Base-by-base conservation (phyloP, 2,113 vertebrate species). In the Cricetomys ansorgei region DNA sequence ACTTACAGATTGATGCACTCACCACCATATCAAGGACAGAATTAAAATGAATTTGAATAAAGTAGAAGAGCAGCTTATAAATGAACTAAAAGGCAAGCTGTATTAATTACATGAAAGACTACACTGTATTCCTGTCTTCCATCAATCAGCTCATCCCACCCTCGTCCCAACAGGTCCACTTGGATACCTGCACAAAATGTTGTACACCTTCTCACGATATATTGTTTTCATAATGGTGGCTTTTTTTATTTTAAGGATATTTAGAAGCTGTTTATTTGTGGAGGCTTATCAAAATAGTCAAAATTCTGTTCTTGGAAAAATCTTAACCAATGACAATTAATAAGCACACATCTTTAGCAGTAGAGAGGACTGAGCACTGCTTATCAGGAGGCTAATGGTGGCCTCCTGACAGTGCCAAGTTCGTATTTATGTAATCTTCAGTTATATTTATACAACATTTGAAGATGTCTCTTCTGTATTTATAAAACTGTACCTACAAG, bases 31-130 rank as follows among this genome's bases (percentile, higher is more conserved):
- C 59, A 53, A 88, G 50, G 55, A 90, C 37, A 89, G 70, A 84
- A 93, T n/a, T 81, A 96, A 96, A 96, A 88, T 16, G 8, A 7
- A 57, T 15, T 57, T 31, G 55, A 81, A 80, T 21, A 79, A 88
- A 75, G 43, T 3, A 70, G 25, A 95, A 92, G 77, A 83, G 3
- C 29, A 25, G 7, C 7, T 88, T 83, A 65, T 7, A 93, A 95
- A 76, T 13, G 72, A 50, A 75, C 37, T 77, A 85, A 88, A 77
- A 84, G 19, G 73, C 31, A 86, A 77, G 16, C 37, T 72, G 57
- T 59, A 34, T 69, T 92, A 59, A 34, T 69, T 92, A 59, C 5
- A 53, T 4, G 76, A 85, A 88, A n/a, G 45, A 53, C 34, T 89
- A 19, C 13, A 12, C 59, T 16, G 7, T 15, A 40, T 12, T 37